Conservation (phyloP, 2,888 invertebrate genomes). For the Zygogramma bicolorata region DNA sequence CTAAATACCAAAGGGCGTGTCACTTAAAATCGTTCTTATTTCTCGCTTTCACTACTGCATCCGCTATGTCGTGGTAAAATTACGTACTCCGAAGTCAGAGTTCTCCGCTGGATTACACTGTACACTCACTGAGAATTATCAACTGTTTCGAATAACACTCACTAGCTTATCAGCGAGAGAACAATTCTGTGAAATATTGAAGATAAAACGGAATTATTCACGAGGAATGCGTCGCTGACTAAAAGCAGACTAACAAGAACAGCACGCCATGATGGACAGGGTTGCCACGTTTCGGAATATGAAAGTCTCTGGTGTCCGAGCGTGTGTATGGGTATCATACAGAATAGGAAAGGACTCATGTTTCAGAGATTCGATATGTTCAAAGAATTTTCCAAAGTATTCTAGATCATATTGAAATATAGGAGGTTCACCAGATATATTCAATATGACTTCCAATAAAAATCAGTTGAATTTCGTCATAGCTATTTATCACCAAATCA, state of each 20-base stretch:
- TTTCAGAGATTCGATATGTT: no score
- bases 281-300: background rate
- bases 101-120: background rate
- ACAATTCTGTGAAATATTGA: background rate
- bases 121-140: background rate
- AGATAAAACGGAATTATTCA: background rate
- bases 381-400: no score
- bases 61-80: background rate
- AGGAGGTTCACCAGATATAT: no score
- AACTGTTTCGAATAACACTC: background rate
- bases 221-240: background rate
- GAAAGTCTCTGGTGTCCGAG: no score
- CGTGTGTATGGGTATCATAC: no score
- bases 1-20: background rate
- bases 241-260: background rate
- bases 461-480: no score
- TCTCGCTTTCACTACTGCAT: background rate
- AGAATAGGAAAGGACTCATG: no score
- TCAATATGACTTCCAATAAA: no score
- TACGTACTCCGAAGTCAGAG: no score
- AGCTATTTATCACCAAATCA: no score
- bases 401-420: no score
- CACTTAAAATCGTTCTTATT: background rate
- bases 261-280: background rate
- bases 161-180: background rate